phyloP scores from a whole-genome alignment of 2,888 invertebrate species.

The Oeneis ivallda region DNA sequence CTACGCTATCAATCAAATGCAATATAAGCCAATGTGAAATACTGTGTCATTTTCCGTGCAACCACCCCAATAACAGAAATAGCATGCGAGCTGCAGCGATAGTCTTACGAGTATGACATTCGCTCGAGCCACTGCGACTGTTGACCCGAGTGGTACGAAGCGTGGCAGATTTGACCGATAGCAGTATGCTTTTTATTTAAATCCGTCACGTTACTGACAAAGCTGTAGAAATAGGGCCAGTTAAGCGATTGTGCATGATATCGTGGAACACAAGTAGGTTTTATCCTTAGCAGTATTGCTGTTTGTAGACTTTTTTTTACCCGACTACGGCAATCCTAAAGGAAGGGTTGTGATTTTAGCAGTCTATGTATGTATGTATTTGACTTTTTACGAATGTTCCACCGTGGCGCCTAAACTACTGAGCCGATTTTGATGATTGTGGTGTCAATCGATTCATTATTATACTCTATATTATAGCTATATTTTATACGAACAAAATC shows the following conservation, averaged over 20 bases:
- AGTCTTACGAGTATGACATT: slow-evolving; percentile 26
- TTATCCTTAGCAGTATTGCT: too few species aligned
- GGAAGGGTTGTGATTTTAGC: too few species aligned
- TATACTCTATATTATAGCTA: too few species aligned
- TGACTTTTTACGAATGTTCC: too few species aligned
- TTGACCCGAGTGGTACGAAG: slow-evolving; percentile 65
- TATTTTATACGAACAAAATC: too few species aligned
- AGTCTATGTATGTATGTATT: too few species aligned
- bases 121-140: slow-evolving; percentile 42
- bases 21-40: slow-evolving; percentile 31
- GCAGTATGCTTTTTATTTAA: slow-evolving; percentile 36
- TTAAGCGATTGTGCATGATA: neutral
- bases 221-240: neutral
- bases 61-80: slow-evolving; percentile 33
- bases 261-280: too few species aligned
- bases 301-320: too few species aligned
- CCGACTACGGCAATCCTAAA: too few species aligned
- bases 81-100: slow-evolving; percentile 21
- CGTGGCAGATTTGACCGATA: slow-evolving; percentile 70
- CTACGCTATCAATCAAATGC: slow-evolving; percentile 24
- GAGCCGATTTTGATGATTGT: too few species aligned
- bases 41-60: slow-evolving; percentile 38
- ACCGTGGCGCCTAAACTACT: too few species aligned
- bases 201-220: slow-evolving; percentile 21
- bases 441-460: too few species aligned